Conservation (phyloP, 2,113 vertebrate genomes). For the Hipposideros armiger region DNA sequence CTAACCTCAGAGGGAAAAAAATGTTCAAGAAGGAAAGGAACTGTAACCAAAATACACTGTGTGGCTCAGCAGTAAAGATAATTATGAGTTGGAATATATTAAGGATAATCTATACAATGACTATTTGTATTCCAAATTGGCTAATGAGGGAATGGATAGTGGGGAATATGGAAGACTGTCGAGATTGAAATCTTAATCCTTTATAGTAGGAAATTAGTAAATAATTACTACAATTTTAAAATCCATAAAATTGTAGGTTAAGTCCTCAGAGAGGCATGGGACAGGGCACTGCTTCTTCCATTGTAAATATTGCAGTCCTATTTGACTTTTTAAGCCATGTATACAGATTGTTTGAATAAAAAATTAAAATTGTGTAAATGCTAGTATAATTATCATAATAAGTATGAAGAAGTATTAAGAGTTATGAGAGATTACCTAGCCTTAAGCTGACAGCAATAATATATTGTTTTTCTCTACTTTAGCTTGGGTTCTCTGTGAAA, state of each 20-base stretch:
- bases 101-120: not conserved
- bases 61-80: not conserved
- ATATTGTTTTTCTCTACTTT: not conserved
- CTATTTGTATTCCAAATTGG: not conserved
- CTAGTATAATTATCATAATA: not conserved
- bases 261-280: not conserved
- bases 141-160: not conserved
- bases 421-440: not conserved
- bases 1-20: not conserved
- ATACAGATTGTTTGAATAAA: not conserved
- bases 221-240: slow-evolving; percentile 13
- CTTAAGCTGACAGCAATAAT: not conserved
- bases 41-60: not conserved
- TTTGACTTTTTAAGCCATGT: not conserved
- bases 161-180: not conserved
- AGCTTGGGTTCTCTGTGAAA: not conserved
- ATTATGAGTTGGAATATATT: not conserved
- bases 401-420: not conserved
- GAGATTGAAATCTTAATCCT: not conserved
- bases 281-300: not conserved
- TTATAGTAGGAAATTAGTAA: not conserved
- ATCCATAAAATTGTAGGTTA: not conserved
- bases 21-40: not conserved
- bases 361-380: not conserved
- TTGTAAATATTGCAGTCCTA: not conserved